Conservation (phyloP, 2,797 vertebrate genomes). For the Apogon hyalosoma region DNA sequence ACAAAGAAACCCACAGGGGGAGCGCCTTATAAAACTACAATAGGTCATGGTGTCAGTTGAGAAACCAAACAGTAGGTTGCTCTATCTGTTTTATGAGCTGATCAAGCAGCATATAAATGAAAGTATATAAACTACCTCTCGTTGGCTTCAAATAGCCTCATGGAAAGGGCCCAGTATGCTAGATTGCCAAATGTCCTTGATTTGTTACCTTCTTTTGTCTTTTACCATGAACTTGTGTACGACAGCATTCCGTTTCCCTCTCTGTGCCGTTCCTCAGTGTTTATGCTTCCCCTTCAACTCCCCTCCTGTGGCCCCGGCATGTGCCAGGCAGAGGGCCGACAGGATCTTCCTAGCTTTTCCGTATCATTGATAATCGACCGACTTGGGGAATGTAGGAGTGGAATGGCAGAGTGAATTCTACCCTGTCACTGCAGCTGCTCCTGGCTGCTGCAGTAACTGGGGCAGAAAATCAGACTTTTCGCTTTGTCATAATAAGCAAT, state of each 20-base stretch:
- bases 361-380: slow-evolving; percentile 73
- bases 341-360: slow-evolving; percentile 63
- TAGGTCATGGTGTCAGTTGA: too few species aligned
- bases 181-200: too few species aligned
- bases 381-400: slow-evolving; percentile 57
- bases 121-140: too few species aligned
- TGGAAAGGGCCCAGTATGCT: too few species aligned
- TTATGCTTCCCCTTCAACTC: not conserved
- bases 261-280: not conserved
- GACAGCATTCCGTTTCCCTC: slow-evolving; percentile 22
- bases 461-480: slow-evolving; percentile 77
- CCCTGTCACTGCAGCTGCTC: slow-evolving; percentile 74
- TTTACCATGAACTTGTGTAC: slow-evolving; percentile 24
- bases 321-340: slow-evolving; percentile 42
- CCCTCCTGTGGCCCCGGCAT: slow-evolving; percentile 26
- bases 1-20: too few species aligned
- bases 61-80: too few species aligned
- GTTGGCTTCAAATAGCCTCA: too few species aligned
- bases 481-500: slow-evolving; percentile 70
- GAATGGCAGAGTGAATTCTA: slow-evolving; percentile 53
- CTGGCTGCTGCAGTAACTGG: slow-evolving; percentile 76
- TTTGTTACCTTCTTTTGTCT: too few species aligned
- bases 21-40: too few species aligned
- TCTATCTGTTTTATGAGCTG: too few species aligned
- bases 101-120: too few species aligned